Evolutionary conservation across 1,140 invertebrate genomes (phyloP).

Genomic region (Drosophila ercepeae): DNA sequence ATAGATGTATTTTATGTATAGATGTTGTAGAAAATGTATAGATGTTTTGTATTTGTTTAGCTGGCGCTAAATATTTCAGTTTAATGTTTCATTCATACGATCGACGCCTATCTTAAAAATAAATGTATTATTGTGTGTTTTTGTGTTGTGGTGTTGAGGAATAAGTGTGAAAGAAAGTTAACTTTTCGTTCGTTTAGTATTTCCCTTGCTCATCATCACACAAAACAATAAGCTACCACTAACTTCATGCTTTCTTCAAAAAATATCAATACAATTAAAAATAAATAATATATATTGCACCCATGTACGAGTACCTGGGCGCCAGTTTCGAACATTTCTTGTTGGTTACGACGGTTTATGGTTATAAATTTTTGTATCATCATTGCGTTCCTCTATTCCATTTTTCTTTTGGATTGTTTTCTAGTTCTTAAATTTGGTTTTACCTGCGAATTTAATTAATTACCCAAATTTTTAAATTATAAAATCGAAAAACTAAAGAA

Average conservation of each 20-base stretch:
- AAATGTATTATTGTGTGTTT: slow-evolving; percentile 42
- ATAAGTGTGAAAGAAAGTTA: slow-evolving; percentile 7
- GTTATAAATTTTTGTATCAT: slow-evolving; percentile 9
- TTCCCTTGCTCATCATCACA: slow-evolving; percentile 37
- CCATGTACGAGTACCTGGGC: slow-evolving; percentile 9
- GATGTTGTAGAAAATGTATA: slow-evolving; percentile 23
- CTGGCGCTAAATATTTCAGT: slow-evolving; percentile 63
- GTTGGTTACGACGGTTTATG: too few species aligned
- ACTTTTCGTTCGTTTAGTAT: slow-evolving; percentile 5
- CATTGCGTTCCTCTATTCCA: slow-evolving; percentile 11
- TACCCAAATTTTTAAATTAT: slow-evolving; percentile 13
- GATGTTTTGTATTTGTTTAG: slow-evolving; percentile 52
- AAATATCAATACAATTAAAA: slow-evolving; percentile 67
- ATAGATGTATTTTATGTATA: slow-evolving; percentile 51
- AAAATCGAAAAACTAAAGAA: slow-evolving; percentile 37
- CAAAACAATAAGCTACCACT: slow-evolving; percentile 37
- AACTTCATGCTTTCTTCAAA: slow-evolving; percentile 55
- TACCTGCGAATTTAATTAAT: slow-evolving; percentile 28
- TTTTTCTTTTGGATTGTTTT: slow-evolving; percentile 9
- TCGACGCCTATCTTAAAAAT: slow-evolving; percentile 64
- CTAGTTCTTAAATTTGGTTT: slow-evolving; percentile 1
- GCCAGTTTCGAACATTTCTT: slow-evolving; percentile 18
- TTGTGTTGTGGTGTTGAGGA: background rate
- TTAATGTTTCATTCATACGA: slow-evolving; percentile 76
- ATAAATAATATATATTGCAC: slow-evolving; percentile 71